Conservation (phyloP, 1,140 invertebrate species). For the Drosophila takahashii region DNA sequence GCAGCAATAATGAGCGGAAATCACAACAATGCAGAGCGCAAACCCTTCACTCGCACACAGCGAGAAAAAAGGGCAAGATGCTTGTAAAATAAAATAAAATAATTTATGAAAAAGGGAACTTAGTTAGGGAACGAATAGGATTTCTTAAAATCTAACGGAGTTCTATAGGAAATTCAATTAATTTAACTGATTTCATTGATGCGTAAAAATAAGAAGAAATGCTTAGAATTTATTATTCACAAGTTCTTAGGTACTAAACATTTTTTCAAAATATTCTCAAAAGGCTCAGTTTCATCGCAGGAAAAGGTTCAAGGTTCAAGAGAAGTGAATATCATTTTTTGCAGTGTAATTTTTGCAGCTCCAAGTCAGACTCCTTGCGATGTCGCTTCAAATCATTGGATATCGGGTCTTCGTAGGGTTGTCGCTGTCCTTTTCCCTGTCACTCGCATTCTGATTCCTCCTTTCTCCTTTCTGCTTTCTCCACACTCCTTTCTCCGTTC, state of each 20-base stretch:
- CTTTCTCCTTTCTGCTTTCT: neutral
- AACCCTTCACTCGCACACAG: constrained; percentile 41
- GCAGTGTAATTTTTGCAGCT: constrained; percentile 4
- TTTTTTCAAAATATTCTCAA: too few relatives aligned
- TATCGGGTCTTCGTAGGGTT: constrained; percentile 29
- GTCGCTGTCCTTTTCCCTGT: constrained; percentile 33
- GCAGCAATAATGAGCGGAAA: constrained; percentile 78
- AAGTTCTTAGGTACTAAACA: too few relatives aligned
- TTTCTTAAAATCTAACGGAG: too few relatives aligned
- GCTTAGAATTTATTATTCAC: too few relatives aligned
- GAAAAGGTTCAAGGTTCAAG: too few relatives aligned
- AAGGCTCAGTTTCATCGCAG: too few relatives aligned
- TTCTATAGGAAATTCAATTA: too few relatives aligned
- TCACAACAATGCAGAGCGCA: constrained; percentile 55
- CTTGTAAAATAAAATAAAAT: too few relatives aligned
- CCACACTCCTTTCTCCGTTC: constrained; percentile 5
- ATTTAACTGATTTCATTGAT: too few relatives aligned
- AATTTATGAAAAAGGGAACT: too few relatives aligned
- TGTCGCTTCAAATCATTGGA: constrained; percentile 46
- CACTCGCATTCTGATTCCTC: constrained; percentile 7
- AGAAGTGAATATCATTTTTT: neutral
- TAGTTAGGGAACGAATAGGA: too few relatives aligned
- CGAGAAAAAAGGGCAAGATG: neutral
- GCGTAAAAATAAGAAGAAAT: too few relatives aligned
- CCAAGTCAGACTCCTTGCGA: constrained; percentile 29